Base-by-base conservation (phyloP, 2,888 invertebrate genomes). In the Morpho helenor region DNA sequence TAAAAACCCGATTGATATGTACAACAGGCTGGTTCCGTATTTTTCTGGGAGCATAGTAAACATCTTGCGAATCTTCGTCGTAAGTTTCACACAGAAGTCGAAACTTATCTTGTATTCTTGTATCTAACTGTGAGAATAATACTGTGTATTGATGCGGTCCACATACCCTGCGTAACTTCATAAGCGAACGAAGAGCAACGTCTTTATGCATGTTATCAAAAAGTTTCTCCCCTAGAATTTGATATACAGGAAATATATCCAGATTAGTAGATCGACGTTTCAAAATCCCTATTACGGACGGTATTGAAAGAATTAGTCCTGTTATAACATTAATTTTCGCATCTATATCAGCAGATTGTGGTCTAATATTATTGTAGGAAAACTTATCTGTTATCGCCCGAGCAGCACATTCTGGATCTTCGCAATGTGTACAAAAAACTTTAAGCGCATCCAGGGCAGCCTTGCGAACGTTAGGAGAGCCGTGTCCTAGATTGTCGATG, bases 391-490 rank as follows among this genome's bases (percentile, higher is more conserved):
- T 84, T 58, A 95, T 90, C 50, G 93, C 92, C 58, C 92, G 84
- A 22, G 95, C 88, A 16, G 95, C 93, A 56, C 92, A 91, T 66
- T 96, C 94, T 0, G 94, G 92, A 67, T 94, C 92, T 40, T 91
- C 91, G 53, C 94, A 94, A 72, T 94, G 93, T 7, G 92, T 87
- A 46, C 96, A 91, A 76, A 96, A 96, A 23, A 94, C 94, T 68
- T 94, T 92, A 6, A 96, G 80, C 1, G 95, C 94, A 71, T 96
- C 96, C 42, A 96, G 80, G 0, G 96, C 95, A 7, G 95, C 95
- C 80, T 96, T 96, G 9, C 96, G 91, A 0, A 96, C 95, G 0
- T 96, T 95, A 0, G 96, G 96, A 0, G 95, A 95, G 50, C 92
- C 91, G 76, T 96, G 95, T 4, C 96, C 96, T 52, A 97, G 85